Base-by-base conservation (phyloP, 1,140 invertebrate species). In the Adelges cooleyi region DNA sequence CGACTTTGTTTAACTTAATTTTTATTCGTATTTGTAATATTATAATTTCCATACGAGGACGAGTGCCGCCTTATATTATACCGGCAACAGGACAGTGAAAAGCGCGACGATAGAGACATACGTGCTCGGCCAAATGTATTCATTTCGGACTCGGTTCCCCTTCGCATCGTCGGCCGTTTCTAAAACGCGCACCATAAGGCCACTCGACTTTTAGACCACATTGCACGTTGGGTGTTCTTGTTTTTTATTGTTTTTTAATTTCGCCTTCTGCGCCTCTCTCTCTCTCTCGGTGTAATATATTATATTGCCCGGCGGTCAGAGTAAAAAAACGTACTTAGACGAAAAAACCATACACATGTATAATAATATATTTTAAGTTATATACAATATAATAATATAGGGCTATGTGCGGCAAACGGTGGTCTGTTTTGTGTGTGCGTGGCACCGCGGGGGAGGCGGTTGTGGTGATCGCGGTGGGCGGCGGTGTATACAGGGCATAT, bases 211-310 rank as follows among this genome's bases (percentile, higher is more conserved):
- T 48, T 33, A 13, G 42, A 62, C 42, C 56, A 48, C 56, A 62
- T n/a, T 46, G 56, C 10, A 23, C 42, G 54, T 59, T 13, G n/a
- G 11, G 10, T n/a, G 33, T 38, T 54, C 38, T 6, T 22, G 53
- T 46, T 62, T 62, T 59, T 59, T 62, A 62, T 62, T 62, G 56
- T 62, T 62, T 62, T 62, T 48, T 62, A 62, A 62, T 62, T 62
- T 46, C 5, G 29, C 42, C 15, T 62, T 59, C 54, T 59, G 22
- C 42, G n/a, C 4, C 15, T 11, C 15, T 48, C 42, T 20, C 40
- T 27, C 38, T 48, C 44, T 33, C 15, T 11, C 3, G 11, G 5
- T n/a, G 40, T 11, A 33, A 5, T 11, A 33, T 33, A n/a, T n/a
- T n/a, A 33, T 33, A 33, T 33, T 33, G 5, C 29, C 29, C n/a